These are phyloP conservation scores for Eucera pruinosa DNA, from an alignment of 2,888 invertebrate species.

Conservation along the genomic window DNA sequence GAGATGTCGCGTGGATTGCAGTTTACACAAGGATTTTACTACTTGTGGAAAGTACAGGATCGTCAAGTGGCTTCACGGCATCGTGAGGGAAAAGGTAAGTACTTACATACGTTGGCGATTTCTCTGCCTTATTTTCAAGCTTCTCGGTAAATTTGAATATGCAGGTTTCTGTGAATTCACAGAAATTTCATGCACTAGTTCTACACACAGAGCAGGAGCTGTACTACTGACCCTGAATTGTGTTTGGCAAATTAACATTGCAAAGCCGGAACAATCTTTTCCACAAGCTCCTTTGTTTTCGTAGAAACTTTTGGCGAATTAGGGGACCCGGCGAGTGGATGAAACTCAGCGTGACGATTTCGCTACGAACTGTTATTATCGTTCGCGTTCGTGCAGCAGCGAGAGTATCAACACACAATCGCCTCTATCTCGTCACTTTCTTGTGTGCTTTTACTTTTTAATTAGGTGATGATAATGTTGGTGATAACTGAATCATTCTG, in stretches of 20 bases:
- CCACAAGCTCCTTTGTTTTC: slow-evolving; percentile 1
- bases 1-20: slow-evolving; percentile 78
- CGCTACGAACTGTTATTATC: slow-evolving; percentile 14
- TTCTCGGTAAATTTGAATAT: no score
- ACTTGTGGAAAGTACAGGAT: slow-evolving; percentile 81
- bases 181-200: slow-evolving; percentile 7
- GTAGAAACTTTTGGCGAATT: neutral
- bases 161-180: no score
- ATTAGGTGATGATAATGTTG: slow-evolving; percentile 12
- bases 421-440: slow-evolving; percentile 21
- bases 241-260: neutral
- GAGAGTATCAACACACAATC: slow-evolving; percentile 23
- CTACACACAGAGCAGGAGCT: no score
- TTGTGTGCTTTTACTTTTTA: slow-evolving; percentile 34
- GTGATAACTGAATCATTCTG: neutral
- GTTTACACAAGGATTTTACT: slow-evolving; percentile 72
- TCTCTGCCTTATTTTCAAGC: no score
- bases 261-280: neutral
- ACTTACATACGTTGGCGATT: no score
- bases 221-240: no score
- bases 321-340: neutral
- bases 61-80: slow-evolving; percentile 78
- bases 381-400: slow-evolving; percentile 9
- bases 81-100: slow-evolving; percentile 80
- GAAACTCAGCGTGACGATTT: slow-evolving; percentile 26